Percentiles rank a stretch among this genome's conserved stretches.
phyloP scores from a whole-genome alignment of 2,113 vertebrate genomes.

The Lonchura striata region DNA sequence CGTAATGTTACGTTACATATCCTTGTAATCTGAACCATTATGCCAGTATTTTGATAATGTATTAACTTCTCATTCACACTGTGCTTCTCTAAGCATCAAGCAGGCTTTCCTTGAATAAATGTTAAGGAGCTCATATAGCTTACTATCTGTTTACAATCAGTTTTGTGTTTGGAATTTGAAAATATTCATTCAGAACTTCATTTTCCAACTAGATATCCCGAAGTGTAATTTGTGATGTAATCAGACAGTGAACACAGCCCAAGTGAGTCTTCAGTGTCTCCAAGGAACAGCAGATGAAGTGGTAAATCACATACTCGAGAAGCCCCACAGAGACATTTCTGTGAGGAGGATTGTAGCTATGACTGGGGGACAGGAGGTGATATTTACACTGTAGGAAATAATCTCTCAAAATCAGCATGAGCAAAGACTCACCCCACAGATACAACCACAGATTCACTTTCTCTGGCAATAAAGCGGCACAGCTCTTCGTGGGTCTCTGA shows the following conservation, averaged over 20 bases:
- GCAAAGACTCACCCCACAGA: constrained; percentile 78
- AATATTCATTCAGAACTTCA: neutral
- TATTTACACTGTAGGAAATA: neutral
- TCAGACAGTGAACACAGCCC: neutral
- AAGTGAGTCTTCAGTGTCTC: neutral
- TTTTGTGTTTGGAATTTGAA: neutral
- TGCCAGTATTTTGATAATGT: neutral
- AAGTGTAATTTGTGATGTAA: neutral
- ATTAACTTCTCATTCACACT: neutral
- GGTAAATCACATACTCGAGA: neutral
- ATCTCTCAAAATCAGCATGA: neutral
- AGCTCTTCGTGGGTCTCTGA: constrained; percentile 77
- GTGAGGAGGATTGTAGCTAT: neutral
- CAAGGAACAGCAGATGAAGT: neutral
- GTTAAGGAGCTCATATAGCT: neutral
- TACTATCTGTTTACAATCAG: neutral
- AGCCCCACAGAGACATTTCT: neutral
- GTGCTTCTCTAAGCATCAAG: neutral
- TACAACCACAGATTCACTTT: constrained; percentile 79
- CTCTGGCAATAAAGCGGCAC: constrained; percentile 76
- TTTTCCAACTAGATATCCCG: neutral
- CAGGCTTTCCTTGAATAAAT: neutral
- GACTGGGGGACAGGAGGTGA: neutral
- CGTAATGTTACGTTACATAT: neutral
- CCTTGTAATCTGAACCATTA: neutral